Percentiles rank a stretch among this genome's conserved stretches.
These are phyloP conservation scores for Dasyprocta punctata DNA, from an alignment of 2,113 vertebrate species.

Conservation along the genomic window DNA sequence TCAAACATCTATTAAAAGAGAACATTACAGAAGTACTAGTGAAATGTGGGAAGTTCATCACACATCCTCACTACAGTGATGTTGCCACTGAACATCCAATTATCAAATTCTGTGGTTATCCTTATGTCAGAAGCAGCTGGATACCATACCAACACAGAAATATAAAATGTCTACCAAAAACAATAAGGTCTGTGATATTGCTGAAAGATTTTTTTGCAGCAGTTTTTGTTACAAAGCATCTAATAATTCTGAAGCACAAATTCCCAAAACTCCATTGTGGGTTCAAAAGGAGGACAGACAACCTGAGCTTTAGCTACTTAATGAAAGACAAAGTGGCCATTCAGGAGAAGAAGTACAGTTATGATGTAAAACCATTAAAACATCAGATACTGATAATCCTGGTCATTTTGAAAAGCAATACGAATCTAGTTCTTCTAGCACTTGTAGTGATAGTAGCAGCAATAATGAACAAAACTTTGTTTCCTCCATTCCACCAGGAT, in stretches of 20 bases:
- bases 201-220: conserved; percentile 96
- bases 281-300: conserved; percentile 90
- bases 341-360: too few relatives aligned
- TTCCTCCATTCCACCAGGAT: too few relatives aligned
- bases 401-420: too few relatives aligned
- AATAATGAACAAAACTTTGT: too few relatives aligned
- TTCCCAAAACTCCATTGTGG: conserved; percentile 94
- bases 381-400: too few relatives aligned
- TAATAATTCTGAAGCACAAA: conserved; percentile 94
- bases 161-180: conserved; percentile 96
- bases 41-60: conserved; percentile 91
- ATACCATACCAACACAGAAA: conserved; percentile 93
- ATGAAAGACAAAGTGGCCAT: too few relatives aligned
- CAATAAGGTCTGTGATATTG: conserved; percentile 98
- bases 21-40: conserved; percentile 91
- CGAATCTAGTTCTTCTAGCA: too few relatives aligned
- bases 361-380: too few relatives aligned
- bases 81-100: conserved; percentile 94
- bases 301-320: too few relatives aligned
- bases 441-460: too few relatives aligned
- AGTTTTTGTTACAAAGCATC: conserved; percentile 97
- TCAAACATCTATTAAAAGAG: conserved; percentile 94
- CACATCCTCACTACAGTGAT: conserved; percentile 93
- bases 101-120: conserved; percentile 94
- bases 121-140: conserved; percentile 93